Base-by-base conservation (phyloP, 2,888 invertebrate genomes). In the Melipona beecheii region DNA sequence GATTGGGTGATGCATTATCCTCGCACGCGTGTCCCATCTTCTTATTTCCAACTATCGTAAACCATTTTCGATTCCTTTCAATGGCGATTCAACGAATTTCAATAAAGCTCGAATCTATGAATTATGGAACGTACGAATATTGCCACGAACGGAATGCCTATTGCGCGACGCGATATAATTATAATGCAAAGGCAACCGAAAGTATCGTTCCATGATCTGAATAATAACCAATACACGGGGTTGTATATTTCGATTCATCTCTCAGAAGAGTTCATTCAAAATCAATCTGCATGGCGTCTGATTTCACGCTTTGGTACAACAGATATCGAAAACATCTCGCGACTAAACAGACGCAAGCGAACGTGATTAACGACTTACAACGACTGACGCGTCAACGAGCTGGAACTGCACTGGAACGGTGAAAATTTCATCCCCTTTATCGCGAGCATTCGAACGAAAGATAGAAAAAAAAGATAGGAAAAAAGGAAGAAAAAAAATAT, bases 331-430 rank as follows among this genome's bases (percentile, higher is more conserved):
- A 43, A 9, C 9, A 43, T 43, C 43, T 43, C 9, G 62, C 68
- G 19, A 17, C 27, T 17, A 27, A 58, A 68, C 4, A 49, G 50
- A 9, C 9, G n/a, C 49, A 13, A 19, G 66, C 6, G 43, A 74
- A 52, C 21, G 27, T n/a, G n/a, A 75, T 69, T n/a, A 69, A 75
- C 60, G 68, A 75, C 52, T 62, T 24, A 24, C 62, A 71, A 62
- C n/a, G 71, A 31, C 36, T 52, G n/a, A 19, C 17, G 4, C n/a
- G 24, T 43, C 24, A 0, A 17, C 17, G 1, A 9, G 27, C 50
- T 36, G 19, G 52, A 69, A 60, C 13, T 24, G 17, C 17, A 17
- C 6, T 6, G 27, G 50, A 31, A 5, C 21, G 21, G 54, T 13
- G 31, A 36, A 65, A 36, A 36, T 17, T 68, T 17, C 6, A 11